Evolutionary conservation across 2,888 invertebrate genomes (phyloP), one percentile per base, ranked within the genome.

Genomic region (Ischnus inquisitorius): DNA sequence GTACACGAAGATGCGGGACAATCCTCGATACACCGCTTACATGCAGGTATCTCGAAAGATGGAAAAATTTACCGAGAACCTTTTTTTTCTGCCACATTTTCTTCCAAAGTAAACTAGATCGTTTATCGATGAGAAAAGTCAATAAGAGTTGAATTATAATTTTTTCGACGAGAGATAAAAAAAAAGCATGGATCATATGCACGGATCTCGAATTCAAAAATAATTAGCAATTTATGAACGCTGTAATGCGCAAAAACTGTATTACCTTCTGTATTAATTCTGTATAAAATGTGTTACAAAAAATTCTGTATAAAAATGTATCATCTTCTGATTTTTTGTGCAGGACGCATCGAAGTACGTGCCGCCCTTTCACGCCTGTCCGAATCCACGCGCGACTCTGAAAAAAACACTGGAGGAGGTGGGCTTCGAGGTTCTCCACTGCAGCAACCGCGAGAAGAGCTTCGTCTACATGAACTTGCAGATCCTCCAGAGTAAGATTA

Each of bases 291-390:
- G n/a, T n/a, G n/a, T n/a, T n/a, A n/a, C n/a, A n/a, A n/a, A n/a
- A n/a, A n/a, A n/a, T n/a, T n/a, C n/a, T n/a, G n/a, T 19, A 48
- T 71, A 19, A 28, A 5, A 12, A 34, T 28, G 12, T 76, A 43
- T 5, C 0, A 25, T 43, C 57, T 48, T 39, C 5, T 22, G 4
- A 19, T 5, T n/a, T 34, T 28, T 75, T 68, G 85, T 88, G 28
- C 85, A 95, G 95, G 96, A 97, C 89, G 95, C 95, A 2, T 94
- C 95, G 77, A 95, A 95, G 78, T 97, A 94, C 90, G 95, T 97
- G 16, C 96, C 97, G 0, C 96, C 96, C 0, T 96, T 96, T 87
- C 96, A 97, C 85, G 94, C 95, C 69, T 95, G 95, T 71, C 89
- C 94, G 82, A 94, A 96, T 89, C 95, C 96, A 0, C 95, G 95